Evolutionary conservation across 2,113 vertebrate species (phyloP), one percentile per base, ranked within the genome.

Genomic region (Hydrochoerus hydrochaeris): DNA sequence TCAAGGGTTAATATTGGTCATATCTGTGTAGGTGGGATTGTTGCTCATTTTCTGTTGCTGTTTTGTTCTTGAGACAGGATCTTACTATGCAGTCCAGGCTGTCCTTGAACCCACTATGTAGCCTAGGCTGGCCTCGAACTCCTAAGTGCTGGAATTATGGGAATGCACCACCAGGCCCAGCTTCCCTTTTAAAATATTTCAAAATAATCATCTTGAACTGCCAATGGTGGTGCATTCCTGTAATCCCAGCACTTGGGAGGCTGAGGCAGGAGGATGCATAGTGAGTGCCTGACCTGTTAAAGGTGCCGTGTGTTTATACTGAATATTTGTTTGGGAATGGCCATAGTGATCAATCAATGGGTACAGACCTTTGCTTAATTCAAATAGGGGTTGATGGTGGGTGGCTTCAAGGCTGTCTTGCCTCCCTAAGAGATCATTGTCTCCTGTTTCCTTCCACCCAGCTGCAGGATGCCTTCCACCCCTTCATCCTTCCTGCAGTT

Each of bases 401-500:
- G 30, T 85, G 32, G 54, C 71, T 82, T 86, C 63, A 77, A 65
- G 46, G n/a, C 92, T 38, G 28, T 78, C 78, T 73, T 63, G 14
- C 96, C 5, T 63, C n/a, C 49, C 85, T 91, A 32, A 92, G 16
- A 88, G 90, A 85, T 22, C 32, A 7, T 69, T n/a, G 60, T 80
- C 60, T 58, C 87, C 32, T 35, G 44, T 62, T 44, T 52, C n/a
- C 93, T 65, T 54, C 46, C 46, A 71, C 46, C 35, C 28, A 77
- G 41, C n/a, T 62, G 5, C 83, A 54, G 77, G 69, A 85, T 26
- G n/a, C 4, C 65, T 32, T 69, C 85, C 57, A 73, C n/a, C 28
- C 49, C 32, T 78, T 90, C 49, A 71, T 81, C 85, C 83, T 95
- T 85, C 52, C 89, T 87, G 73, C 77, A 65, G 84, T 20, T n/a